Percentiles rank a stretch among this genome's conserved stretches.
Evolutionary conservation across 2,888 invertebrate genomes (phyloP).

Genomic region (Tenodera sinensis): DNA sequence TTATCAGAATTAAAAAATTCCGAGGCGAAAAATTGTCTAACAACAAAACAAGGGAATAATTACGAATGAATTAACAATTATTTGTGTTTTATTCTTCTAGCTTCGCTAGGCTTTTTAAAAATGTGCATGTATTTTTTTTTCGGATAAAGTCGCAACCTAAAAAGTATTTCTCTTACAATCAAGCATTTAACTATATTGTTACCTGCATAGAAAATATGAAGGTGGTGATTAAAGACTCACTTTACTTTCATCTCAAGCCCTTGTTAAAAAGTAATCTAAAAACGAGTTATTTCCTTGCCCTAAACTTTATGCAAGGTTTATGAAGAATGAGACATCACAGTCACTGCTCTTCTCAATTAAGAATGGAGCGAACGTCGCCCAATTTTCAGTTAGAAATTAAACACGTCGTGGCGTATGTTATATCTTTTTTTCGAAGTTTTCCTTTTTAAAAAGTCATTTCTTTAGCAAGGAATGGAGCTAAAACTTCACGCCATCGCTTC

Average conservation of each 20-base stretch:
- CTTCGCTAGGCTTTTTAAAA: no score
- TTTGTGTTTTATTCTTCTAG: no score
- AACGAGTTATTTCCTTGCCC: neutral
- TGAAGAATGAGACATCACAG: neutral
- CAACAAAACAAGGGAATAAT: no score
- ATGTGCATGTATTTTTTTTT: no score
- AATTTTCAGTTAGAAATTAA: neutral
- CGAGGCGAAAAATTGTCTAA: no score
- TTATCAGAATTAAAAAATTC: no score
- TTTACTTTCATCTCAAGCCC: neutral
- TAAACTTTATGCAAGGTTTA: neutral
- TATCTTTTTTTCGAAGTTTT: neutral
- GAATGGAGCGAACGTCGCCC: neutral
- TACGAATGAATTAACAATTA: no score
- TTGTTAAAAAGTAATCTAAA: neutral
- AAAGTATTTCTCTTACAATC: no score
- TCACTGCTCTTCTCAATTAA: neutral
- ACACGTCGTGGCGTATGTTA: neutral
- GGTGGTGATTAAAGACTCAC: neutral
- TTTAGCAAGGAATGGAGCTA: neutral
- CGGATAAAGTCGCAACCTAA: no score
- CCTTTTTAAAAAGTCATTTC: neutral
- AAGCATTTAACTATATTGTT: no score
- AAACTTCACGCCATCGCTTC: neutral
- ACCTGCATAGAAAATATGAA: neutral